Conservation (phyloP, 2,888 invertebrate species). For the Troides oblongomaculatus region DNA sequence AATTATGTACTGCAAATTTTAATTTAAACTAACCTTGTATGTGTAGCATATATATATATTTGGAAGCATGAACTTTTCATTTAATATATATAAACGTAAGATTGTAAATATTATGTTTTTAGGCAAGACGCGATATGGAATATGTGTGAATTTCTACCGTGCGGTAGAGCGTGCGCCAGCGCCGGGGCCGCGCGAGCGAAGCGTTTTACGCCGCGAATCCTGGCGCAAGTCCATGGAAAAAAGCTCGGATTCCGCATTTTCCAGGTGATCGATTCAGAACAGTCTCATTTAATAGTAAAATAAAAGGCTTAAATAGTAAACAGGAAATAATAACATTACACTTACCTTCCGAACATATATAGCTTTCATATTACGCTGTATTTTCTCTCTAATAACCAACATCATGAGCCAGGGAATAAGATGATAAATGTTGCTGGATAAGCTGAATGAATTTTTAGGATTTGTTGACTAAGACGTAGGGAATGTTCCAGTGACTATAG, state of each 20-base stretch:
- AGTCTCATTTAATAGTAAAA: not conserved
- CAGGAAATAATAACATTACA: no score
- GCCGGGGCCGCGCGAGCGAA: slow-evolving; percentile 67
- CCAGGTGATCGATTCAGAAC: slow-evolving; percentile 83
- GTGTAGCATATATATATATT: no score
- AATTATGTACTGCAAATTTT: no score
- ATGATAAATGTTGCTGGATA: no score
- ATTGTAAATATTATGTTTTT: slow-evolving; percentile 13
- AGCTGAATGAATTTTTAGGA: not conserved
- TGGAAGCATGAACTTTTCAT: not conserved
- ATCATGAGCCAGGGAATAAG: not conserved
- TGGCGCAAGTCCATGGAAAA: slow-evolving; percentile 96
- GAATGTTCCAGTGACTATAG: slow-evolving; percentile 90
- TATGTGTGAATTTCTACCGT: slow-evolving; percentile 99
- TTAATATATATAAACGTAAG: not conserved
- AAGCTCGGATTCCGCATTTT: slow-evolving; percentile 95
- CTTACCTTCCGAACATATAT: no score
- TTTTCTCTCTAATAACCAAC: not conserved
- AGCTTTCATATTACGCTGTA: not conserved
- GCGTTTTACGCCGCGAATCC: slow-evolving; percentile 86
- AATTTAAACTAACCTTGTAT: no score
- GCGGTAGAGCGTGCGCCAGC: slow-evolving; percentile 86
- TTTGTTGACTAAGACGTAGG: slow-evolving; percentile 45
- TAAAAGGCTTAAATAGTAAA: no score
- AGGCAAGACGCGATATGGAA: slow-evolving; percentile 95